Conservation (phyloP, 2,113 vertebrate genomes). For the Indicator maculatus region DNA sequence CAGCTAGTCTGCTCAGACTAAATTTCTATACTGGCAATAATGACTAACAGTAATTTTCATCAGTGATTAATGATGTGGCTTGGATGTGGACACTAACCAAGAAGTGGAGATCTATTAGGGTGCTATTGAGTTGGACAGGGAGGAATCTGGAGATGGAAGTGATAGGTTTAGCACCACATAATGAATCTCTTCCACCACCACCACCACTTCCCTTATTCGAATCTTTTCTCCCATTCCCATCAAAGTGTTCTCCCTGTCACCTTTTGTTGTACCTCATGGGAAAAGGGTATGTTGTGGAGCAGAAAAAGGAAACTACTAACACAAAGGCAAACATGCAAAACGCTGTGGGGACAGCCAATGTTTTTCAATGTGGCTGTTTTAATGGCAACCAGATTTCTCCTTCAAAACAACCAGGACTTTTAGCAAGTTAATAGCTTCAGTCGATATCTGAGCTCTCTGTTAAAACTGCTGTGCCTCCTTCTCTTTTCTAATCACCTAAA, state of each 20-base stretch:
- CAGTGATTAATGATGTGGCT: not conserved
- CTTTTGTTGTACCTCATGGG: not conserved
- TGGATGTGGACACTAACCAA: not conserved
- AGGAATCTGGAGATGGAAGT: not conserved
- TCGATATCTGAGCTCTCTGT: not conserved
- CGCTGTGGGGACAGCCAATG: rapidly evolving
- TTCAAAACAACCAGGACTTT: not conserved
- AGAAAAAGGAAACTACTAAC: not conserved
- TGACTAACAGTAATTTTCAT: not conserved
- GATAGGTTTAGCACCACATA: not conserved
- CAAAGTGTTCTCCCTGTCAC: not conserved
- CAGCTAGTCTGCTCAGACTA: not conserved
- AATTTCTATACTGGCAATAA: not conserved
- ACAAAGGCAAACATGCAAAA: not conserved
- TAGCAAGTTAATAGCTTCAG: slow-evolving; percentile 16
- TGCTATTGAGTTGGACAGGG: not conserved
- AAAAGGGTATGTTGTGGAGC: not conserved
- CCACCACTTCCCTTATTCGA: not conserved
- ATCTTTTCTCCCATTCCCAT: not conserved
- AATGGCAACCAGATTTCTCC: slow-evolving; percentile 23
- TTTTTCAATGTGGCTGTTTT: not conserved
- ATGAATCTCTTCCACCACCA: not conserved
- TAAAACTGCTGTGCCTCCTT: not conserved
- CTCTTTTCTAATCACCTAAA: not conserved
- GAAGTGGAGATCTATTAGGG: not conserved